Conservation (phyloP, 2,797 vertebrate genomes). For the Nannoperca obscura region DNA sequence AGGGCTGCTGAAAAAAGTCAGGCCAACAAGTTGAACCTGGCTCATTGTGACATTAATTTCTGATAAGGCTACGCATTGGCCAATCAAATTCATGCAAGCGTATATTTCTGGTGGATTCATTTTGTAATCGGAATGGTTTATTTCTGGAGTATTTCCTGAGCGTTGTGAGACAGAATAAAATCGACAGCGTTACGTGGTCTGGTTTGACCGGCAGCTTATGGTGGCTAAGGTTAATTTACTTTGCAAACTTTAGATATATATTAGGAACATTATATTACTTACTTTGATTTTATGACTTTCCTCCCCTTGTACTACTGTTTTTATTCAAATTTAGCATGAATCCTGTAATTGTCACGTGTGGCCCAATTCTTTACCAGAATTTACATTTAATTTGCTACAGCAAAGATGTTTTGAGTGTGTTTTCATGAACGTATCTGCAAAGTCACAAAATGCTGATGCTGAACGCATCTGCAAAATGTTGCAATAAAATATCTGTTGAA, state of each 20-base stretch:
- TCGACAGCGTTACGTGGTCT: neutral
- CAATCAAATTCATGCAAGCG: neutral
- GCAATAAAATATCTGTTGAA: neutral
- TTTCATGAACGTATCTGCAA: neutral
- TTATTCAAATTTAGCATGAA: neutral
- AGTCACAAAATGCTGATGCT: neutral
- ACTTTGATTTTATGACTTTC: neutral
- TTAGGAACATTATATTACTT: neutral
- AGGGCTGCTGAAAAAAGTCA: neutral
- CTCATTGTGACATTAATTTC: neutral
- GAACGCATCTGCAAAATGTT: too few species aligned
- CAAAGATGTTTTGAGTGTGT: neutral
- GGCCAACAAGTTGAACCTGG: neutral
- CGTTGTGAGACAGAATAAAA: neutral
- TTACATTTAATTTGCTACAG: neutral
- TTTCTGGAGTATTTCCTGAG: neutral
- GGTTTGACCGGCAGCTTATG: neutral
- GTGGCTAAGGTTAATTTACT: neutral
- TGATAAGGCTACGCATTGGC: neutral
- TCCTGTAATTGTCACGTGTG: neutral
- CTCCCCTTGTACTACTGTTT: neutral
- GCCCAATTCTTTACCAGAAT: neutral
- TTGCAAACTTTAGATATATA: neutral
- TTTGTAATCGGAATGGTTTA: rapidly evolving
- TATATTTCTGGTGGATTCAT: neutral